Conservation (phyloP, 2,113 vertebrate genomes). For the Leucosticte australis region DNA sequence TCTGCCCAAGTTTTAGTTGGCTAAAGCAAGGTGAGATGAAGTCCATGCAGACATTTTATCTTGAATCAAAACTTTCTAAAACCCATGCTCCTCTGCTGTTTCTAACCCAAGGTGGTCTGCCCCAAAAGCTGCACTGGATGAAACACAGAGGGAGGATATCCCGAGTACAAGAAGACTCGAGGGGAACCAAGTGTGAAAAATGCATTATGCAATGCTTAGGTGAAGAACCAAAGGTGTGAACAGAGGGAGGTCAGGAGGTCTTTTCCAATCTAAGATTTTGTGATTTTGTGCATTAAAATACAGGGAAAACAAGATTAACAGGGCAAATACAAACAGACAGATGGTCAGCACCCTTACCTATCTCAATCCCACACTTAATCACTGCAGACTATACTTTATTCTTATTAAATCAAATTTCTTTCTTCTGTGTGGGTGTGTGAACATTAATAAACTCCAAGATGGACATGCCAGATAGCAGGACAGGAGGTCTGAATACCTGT, state of each 20-base stretch:
- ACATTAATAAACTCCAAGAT: neutral
- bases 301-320: neutral
- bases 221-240: neutral
- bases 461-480: neutral
- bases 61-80: neutral
- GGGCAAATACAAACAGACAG: neutral
- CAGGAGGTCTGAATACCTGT: neutral
- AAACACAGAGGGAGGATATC: neutral
- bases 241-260: neutral
- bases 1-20: neutral
- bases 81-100: neutral
- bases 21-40: neutral
- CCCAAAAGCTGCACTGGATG: neutral
- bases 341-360: neutral
- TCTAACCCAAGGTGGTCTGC: neutral
- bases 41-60: neutral
- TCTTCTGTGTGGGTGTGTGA: neutral
- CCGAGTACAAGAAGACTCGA: neutral
- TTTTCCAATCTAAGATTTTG: neutral
- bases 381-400: neutral
- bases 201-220: fast-evolving
- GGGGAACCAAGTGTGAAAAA: neutral
- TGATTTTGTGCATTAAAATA: neutral
- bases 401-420: neutral
- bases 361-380: neutral